Conservation (phyloP, 2,797 vertebrate species). For the Ptychadena robeensis region DNA sequence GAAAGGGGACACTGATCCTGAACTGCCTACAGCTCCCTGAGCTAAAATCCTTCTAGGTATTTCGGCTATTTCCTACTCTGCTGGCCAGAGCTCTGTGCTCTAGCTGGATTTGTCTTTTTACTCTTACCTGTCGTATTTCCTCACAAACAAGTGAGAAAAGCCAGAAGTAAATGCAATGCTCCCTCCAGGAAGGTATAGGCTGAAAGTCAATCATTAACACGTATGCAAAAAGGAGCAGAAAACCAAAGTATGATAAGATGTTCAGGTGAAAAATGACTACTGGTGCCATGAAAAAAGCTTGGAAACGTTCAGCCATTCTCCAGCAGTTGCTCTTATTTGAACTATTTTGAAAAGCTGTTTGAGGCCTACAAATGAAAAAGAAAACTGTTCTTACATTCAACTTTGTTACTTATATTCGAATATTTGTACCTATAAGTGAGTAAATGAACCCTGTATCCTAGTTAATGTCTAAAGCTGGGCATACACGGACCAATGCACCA, state of each 20-base stretch:
- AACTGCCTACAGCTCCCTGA: too few species aligned
- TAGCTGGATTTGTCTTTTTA: neutral
- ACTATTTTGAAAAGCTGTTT: constrained; percentile 14
- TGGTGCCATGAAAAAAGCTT: constrained; percentile 76
- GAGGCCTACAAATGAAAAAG: constrained; percentile 15
- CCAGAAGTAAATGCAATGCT: constrained; percentile 91
- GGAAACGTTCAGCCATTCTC: constrained; percentile 68
- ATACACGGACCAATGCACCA: too few species aligned
- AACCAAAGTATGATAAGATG: constrained; percentile 89
- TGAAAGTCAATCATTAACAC: constrained; percentile 95
- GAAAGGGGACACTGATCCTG: too few species aligned
- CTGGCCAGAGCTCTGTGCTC: too few species aligned
- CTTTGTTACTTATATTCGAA: too few species aligned
- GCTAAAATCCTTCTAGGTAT: too few species aligned
- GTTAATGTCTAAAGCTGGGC: too few species aligned
- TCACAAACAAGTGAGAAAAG: constrained; percentile 89
- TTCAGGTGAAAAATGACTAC: constrained; percentile 90
- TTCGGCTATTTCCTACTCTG: too few species aligned
- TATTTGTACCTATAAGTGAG: too few species aligned
- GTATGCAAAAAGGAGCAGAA: constrained; percentile 89
- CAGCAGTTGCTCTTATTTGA: constrained; percentile 64
- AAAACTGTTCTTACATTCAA: neutral
- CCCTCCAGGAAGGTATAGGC: constrained; percentile 76
- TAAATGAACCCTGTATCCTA: too few species aligned
- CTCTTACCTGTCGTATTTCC: constrained; percentile 88